Percentiles rank a stretch among this genome's conserved stretches.
phyloP scores from a whole-genome alignment of 1,140 invertebrate species.

The Drosophila bifasciata region DNA sequence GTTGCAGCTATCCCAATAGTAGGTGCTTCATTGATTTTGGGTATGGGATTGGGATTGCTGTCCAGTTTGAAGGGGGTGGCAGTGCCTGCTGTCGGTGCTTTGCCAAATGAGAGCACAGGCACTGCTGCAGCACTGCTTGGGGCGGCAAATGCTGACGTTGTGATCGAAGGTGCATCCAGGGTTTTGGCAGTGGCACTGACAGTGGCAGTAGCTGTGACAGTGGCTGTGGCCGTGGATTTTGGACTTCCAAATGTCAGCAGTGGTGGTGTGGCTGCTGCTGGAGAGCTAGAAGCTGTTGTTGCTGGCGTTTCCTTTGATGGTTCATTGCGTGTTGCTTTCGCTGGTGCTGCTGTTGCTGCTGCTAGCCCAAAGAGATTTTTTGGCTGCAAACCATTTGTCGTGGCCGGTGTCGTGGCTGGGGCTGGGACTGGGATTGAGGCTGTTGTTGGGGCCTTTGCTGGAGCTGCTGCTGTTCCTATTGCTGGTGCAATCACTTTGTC shows the following conservation, averaged over 20 bases:
- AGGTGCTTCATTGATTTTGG: not conserved
- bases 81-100: slow-evolving; percentile 12
- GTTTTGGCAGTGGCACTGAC: no score
- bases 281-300: not conserved
- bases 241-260: slow-evolving; percentile 18
- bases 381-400: not conserved
- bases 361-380: not conserved
- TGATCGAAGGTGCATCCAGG: not conserved
- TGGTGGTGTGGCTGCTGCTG: not conserved
- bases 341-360: not conserved
- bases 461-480: not conserved
- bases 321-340: not conserved
- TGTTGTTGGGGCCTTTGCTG: no score
- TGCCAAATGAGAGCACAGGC: slow-evolving; percentile 25
- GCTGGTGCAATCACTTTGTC: slow-evolving; percentile 10
- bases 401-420: not conserved
- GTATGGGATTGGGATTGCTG: slow-evolving; percentile 1
- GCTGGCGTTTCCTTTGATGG: not conserved
- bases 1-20: not conserved
- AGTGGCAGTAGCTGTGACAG: slow-evolving; percentile 3
- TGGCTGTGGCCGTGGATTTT: slow-evolving; percentile 4
- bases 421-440: no score
- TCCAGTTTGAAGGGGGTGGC: slow-evolving; percentile 39
- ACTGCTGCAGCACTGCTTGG: slow-evolving; percentile 9
- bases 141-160: not conserved